Evolutionary conservation across 2,113 vertebrate species (phyloP), one percentile per base, ranked within the genome.

Genomic region (Sylvia atricapilla): DNA sequence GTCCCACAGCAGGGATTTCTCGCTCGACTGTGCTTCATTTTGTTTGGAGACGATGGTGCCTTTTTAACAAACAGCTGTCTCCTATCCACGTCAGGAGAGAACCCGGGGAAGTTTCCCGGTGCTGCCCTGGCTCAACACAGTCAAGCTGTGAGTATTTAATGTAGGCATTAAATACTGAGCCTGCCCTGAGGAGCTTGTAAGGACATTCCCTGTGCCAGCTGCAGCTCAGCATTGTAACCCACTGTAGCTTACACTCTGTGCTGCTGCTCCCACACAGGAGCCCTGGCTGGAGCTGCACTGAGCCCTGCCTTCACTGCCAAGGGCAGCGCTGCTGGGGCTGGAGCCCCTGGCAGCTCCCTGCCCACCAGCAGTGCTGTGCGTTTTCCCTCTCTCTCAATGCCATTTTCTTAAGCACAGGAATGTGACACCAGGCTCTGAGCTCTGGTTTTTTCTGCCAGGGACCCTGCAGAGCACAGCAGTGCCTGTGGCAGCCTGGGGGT

Each of bases 81-180:
- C 22, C 59, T 0, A 0, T 69, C 31, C 10, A 3, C 31, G 41
- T 44, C 9, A 63, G 68, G 41, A 53, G 43, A 72, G 21, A 70
- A 30, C 46, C 46, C 0, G 1, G 21, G 52, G 52, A 67, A 41
- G 27, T 47, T 44, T 70, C 11, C 27, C 0, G 0, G 17, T 39
- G 68, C 43, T 68, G 60, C 25, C 69, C 35, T 35, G 84, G 35
- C 3, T 68, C 23, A 27, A 14, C 4, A 1, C 35, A 8, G 44
- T 3, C 1, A 0, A 52, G 78, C 59, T 1, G 0, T 13, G 64
- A 77, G n/a, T 18, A 7, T 22, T 46, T 66, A 7, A 53, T 5
- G 37, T 8, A 8, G 24, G 37, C 21, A 0, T 23, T 44, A 44
- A 64, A 1, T 0, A 2, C 76, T 0, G 5, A 60, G 19, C 30